These are phyloP conservation scores for Leucosticte australis DNA, from an alignment of 2,113 vertebrate species.

Conservation along the genomic window DNA sequence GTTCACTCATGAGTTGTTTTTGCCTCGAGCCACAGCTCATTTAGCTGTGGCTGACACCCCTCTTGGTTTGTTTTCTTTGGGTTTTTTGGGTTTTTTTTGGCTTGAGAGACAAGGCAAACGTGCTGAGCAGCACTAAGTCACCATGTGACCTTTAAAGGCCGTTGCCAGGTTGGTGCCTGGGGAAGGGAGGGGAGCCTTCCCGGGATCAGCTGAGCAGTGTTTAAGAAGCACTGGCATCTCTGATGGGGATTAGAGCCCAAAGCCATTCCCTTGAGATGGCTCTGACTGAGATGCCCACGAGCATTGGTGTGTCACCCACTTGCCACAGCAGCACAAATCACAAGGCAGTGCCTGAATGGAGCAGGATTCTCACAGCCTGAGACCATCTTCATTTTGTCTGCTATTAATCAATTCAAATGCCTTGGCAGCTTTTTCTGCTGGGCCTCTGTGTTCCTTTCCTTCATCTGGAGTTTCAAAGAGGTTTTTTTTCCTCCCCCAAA, in stretches of 20 bases:
- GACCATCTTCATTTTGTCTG: background rate
- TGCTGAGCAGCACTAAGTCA: background rate
- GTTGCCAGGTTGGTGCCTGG: background rate
- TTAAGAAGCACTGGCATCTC: background rate
- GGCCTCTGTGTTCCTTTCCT: rapidly evolving
- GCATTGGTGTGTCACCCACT: background rate
- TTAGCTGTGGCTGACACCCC: background rate
- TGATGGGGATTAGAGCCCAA: rapidly evolving
- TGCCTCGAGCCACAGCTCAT: background rate
- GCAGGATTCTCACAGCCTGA: too few species aligned
- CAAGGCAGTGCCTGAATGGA: rapidly evolving
- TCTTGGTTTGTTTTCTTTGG: background rate
- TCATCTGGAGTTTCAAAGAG: background rate
- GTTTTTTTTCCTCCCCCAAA: background rate
- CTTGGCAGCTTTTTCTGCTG: background rate
- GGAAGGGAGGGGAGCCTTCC: background rate
- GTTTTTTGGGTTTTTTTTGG: background rate
- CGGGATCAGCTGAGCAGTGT: rapidly evolving
- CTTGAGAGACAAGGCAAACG: background rate
- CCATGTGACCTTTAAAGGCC: rapidly evolving
- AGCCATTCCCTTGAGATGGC: background rate
- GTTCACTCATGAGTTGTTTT: background rate
- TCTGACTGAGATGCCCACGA: background rate
- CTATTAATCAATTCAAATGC: background rate
- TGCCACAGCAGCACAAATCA: background rate